phyloP scores from a whole-genome alignment of 2,113 vertebrate genomes.

The Megaleporinus macrocephalus region DNA sequence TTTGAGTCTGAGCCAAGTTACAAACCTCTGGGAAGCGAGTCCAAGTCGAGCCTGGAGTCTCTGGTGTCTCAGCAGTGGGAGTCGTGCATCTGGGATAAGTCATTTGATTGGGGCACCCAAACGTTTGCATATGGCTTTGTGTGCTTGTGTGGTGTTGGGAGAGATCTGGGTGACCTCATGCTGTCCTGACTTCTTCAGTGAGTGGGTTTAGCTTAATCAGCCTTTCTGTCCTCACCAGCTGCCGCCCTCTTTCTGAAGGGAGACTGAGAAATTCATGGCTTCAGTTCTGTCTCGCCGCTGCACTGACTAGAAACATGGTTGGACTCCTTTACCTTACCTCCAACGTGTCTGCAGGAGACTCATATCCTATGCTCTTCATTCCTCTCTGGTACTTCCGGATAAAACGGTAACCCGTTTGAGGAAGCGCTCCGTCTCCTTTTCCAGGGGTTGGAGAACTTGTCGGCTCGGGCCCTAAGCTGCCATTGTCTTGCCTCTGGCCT shows the following conservation, averaged over 20 bases:
- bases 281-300: not conserved
- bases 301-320: not conserved
- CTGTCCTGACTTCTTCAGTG: conserved; percentile 16
- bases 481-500: conserved; percentile 20
- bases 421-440: not conserved
- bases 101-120: too few species aligned
- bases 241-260: not conserved
- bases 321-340: not conserved
- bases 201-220: conserved; percentile 46
- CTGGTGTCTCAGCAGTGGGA: too few species aligned
- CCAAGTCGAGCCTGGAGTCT: too few species aligned
- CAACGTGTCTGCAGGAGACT: not conserved
- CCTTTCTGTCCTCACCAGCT: conserved; percentile 10
- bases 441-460: not conserved
- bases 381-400: not conserved
- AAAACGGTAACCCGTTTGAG: not conserved
- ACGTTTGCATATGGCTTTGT: not conserved
- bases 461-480: not conserved
- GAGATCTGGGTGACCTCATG: not conserved
- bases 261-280: not conserved
- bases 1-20: too few species aligned
- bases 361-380: not conserved
- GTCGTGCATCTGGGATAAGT: too few species aligned
- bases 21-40: too few species aligned
- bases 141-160: too few species aligned